phyloP scores from a whole-genome alignment of 2,797 vertebrate genomes.

The Tapirus indicus region DNA sequence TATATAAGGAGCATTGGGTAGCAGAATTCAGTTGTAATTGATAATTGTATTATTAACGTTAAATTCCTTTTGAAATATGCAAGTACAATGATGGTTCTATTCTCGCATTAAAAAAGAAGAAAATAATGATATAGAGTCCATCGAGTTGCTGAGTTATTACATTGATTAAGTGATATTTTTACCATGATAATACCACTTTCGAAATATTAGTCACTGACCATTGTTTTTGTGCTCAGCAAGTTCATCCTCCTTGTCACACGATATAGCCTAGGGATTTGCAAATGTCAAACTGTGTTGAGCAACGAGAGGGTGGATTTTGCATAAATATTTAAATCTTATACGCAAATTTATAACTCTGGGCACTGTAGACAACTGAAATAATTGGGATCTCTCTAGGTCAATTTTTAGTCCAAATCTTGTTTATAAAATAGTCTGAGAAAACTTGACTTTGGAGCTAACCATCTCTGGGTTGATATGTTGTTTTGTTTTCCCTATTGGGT shows the following conservation, averaged over 20 bases:
- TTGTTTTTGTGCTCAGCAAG: slow-evolving; percentile 79
- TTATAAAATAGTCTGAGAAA: slow-evolving; percentile 84
- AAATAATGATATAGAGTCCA: slow-evolving; percentile 56
- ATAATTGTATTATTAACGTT: slow-evolving; percentile 6
- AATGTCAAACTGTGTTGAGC: slow-evolving; percentile 80
- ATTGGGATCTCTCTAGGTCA: slow-evolving; percentile 79
- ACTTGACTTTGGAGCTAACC: slow-evolving; percentile 68
- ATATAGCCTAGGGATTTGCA: slow-evolving; percentile 78
- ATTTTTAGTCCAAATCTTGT: slow-evolving; percentile 78
- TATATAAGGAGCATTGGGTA: neutral
- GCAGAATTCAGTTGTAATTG: slow-evolving; percentile 55
- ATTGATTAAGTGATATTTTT: slow-evolving; percentile 68
- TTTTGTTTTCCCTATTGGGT: slow-evolving; percentile 68
- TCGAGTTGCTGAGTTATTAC: neutral
- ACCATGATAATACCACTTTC: slow-evolving; percentile 68
- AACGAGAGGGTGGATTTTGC: slow-evolving; percentile 77
- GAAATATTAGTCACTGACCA: slow-evolving; percentile 74
- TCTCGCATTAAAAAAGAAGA: slow-evolving; percentile 55
- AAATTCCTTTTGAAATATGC: slow-evolving; percentile 39
- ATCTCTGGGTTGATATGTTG: slow-evolving; percentile 70
- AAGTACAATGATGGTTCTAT: neutral
- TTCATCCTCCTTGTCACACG: slow-evolving; percentile 74
- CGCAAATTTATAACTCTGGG: slow-evolving; percentile 80
- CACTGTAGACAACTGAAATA: slow-evolving; percentile 82
- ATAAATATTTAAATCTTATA: slow-evolving; percentile 86